Evolutionary conservation across 2,888 invertebrate genomes (phyloP), one percentile per base, ranked within the genome.

Genomic region (Lycocerus yunnanus): DNA sequence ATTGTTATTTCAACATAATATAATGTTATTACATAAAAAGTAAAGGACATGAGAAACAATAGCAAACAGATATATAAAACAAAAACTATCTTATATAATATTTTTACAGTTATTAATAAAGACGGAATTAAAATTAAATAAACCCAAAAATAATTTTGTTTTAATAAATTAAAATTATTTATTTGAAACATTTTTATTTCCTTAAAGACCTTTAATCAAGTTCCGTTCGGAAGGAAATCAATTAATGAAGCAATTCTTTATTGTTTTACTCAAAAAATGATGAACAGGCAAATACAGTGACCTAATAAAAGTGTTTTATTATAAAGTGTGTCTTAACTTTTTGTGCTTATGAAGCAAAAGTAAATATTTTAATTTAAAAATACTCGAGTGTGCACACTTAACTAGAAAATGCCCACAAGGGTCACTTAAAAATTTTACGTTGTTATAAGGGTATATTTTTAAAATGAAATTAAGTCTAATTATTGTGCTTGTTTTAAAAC

Each of bases 251-350:
- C 61, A 72, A 72, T 24, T 66, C n/a, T 58, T 58, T 71, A 59
- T 72, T 72, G 43, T 60, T 21, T 15, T 68, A 66, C 61, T 66
- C 27, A 67, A 72, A 24, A 72, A 72, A 58, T 72, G 72, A 72
- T 69, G 68, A 72, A 20, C 69, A 72, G 68, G 72, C 63, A 65
- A 66, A 66, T 72, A 63, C 67, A 58, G 24, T 74, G 73, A 74
- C 73, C 73, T 65, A 74, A 74, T 74, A 74, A 74, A 74, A 61
- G 58, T 65, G 73, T 65, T 65, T 73, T 69, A 61, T 68, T 69
- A 66, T 69, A 43, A 73, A 69, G 21, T 66, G 21, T 66, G 73
- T 73, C 66, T 60, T 61, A 66, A 70, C 21, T 58, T 27, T 21
- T 58, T 43, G n/a, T 70, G 61, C 73, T 73, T 66, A 70, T 66